Evolutionary conservation across 1,140 invertebrate species (phyloP).

Genomic region (Trachymyrmex cornetzi): DNA sequence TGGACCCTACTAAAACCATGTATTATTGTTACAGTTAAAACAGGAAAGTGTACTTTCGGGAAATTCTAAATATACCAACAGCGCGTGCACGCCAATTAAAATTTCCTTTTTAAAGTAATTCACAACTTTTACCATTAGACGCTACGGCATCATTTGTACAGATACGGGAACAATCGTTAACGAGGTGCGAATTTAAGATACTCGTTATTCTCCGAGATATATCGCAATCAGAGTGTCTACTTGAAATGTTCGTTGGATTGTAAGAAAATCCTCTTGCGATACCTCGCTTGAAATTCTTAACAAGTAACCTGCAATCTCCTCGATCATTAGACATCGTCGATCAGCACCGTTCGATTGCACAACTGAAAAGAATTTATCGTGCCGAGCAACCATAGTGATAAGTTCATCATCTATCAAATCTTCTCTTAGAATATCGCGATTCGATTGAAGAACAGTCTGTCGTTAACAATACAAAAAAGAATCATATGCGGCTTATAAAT

Average conservation of each 20-base stretch:
- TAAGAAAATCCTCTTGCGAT: conserved; percentile 21
- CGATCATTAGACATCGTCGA: conserved; percentile 48
- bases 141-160: background rate
- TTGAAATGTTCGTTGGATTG: conserved; percentile 44
- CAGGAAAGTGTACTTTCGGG: conserved; percentile 21
- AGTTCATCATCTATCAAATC: conserved; percentile 44
- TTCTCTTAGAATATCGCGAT: conserved; percentile 2
- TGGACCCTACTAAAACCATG: background rate
- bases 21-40: conserved; percentile 33
- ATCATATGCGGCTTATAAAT: conserved; percentile 26
- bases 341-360: conserved; percentile 44
- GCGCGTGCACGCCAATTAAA: background rate
- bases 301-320: conserved; percentile 57
- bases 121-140: background rate
- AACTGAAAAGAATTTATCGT: conserved; percentile 31
- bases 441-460: conserved; percentile 26
- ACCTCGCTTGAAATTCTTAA: conserved; percentile 60
- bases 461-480: background rate
- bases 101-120: conserved; percentile 5
- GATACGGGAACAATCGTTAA: conserved; percentile 17
- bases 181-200: conserved; percentile 47
- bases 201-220: conserved; percentile 47
- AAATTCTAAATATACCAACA: background rate
- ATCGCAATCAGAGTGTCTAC: conserved; percentile 55
- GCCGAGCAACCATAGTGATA: conserved; percentile 26